Evolutionary conservation across 2,797 vertebrate species (phyloP), one percentile per base, ranked within the genome.

Genomic region (Notoglanidium macrostoma): DNA sequence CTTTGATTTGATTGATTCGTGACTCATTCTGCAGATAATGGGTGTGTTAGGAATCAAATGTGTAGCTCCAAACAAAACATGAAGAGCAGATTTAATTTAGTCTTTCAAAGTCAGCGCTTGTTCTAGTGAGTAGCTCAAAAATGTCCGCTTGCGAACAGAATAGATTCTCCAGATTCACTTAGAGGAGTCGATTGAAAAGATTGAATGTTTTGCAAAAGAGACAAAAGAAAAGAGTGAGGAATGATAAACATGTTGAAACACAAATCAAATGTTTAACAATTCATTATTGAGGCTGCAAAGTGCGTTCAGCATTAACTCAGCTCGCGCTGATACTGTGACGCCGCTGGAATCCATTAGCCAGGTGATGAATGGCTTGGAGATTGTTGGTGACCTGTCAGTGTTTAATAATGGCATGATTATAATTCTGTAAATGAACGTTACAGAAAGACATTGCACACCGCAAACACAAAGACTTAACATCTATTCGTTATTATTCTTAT

Each of bases 291-390:
- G 65, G 68, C 54, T 5, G 26, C 15, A 15, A 12, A 74, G 23
- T 61, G 32, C 26, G 14, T 65, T 32, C 55, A 46, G 32, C 61
- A 19, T 23, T 5, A 23, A 12, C 17, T 0, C 61, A 5, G n/a
- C 23, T 15, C n/a, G 40, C 23, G 49, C 1, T 35, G 82, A 68
- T 7, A 8, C 23, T 12, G 59, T 35, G 72, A 70, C 51, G 44
- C 32, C 44, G 29, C 79, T 17, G 80, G 57, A 83, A 87, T 83
- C 29, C 86, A 68, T 87, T 87, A 26, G 6, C 29, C 40, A 57
- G 26, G 23, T 85, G 87, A 88, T 81, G 55, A 15, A 88, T 88
- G 84, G 23, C 0, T 74, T 26, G 9, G 19, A 57, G 46, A 88
- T 74, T 19, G 77, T 54, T 44, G 14, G 1, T 17, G 77, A 26